Base-by-base conservation (phyloP, 2,797 vertebrate genomes). In the Dermochelys coriacea region DNA sequence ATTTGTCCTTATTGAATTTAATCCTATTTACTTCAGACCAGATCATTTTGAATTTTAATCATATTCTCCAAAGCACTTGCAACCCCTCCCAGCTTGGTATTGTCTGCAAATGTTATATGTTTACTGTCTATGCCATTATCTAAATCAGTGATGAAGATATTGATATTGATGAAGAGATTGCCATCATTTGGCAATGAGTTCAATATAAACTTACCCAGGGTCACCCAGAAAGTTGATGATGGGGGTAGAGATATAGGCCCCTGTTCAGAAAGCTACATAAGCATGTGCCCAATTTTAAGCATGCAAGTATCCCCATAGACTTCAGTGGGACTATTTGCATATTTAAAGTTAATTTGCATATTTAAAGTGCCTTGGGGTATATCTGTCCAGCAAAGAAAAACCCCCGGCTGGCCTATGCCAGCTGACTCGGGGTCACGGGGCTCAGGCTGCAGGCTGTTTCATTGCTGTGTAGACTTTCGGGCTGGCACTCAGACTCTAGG, bases 171-270 rank as follows among this genome's bases (percentile, higher is more conserved):
- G 50, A 51, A 51, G 50, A 51, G 14, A 51, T 51, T 54, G 16
- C 16, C 19, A 78, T 51, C 87, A 91, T 96, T 93, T 96, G 94
- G 95, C 94, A 91, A 80, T 34, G 82, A 88, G 87, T 68, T 94
- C 25, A 89, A 91, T 89, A 68, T 2, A 92, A 80, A 80, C 51
- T 93, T 85, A 87, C 49, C 54, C 21, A 68, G 80, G 80, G 91
- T 92, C 87, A 94, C 45, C 11, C 64, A 64, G 1, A 45, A 74
- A 27, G 23, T 74, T 45, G 23, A 1, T 71, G 71, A 12, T 88
- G 57, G 51, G 1, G 1, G 31, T 2, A 85, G 57, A 15, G 14
- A 4, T 54, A 47, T 37, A 18, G 80, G 61, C 0, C 1, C 59
- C 37, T 75, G 45, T 51, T 93, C 47, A 78, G 37, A 0, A 2